A percentile compares a stretch with the other conserved stretches of the same genome.
Evolutionary conservation across 2,888 invertebrate genomes (phyloP).

Genomic region (Ophion ventricosus): DNA sequence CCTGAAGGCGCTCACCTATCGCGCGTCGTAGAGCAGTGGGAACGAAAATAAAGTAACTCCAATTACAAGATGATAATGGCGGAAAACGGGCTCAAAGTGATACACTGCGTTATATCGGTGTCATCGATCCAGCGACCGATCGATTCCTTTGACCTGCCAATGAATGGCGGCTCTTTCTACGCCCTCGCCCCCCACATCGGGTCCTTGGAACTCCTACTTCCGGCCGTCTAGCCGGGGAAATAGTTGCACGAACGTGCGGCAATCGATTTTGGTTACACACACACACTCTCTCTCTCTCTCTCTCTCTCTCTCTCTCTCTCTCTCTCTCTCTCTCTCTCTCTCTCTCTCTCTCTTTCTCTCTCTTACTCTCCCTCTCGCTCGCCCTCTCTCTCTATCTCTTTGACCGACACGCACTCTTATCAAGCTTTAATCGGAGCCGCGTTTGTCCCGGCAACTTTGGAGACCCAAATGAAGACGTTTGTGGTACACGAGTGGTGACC

Average conservation of each 20-base stretch:
- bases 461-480: neutral
- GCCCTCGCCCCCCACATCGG: neutral
- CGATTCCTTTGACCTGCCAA: slow-evolving; percentile 27
- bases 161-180: neutral
- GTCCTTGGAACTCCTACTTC: neutral
- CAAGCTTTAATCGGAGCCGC: neutral
- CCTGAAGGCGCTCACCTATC: neutral
- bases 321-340: neutral
- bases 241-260: neutral
- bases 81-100: neutral
- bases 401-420: neutral
- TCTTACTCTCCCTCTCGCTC: too few species aligned
- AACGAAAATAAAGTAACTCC: neutral
- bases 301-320: neutral
- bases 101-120: slow-evolving; percentile 46
- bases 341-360: too few species aligned
- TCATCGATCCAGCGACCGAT: slow-evolving; percentile 58
- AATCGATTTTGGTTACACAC: neutral
- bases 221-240: slow-evolving; percentile 7
- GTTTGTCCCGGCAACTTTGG: neutral
- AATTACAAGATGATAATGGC: neutral
- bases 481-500: neutral
- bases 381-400: neutral
- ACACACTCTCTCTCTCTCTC: neutral
- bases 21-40: neutral